phyloP scores from a whole-genome alignment of 1,140 invertebrate genomes.

The Polypedilum vanderplanki region DNA sequence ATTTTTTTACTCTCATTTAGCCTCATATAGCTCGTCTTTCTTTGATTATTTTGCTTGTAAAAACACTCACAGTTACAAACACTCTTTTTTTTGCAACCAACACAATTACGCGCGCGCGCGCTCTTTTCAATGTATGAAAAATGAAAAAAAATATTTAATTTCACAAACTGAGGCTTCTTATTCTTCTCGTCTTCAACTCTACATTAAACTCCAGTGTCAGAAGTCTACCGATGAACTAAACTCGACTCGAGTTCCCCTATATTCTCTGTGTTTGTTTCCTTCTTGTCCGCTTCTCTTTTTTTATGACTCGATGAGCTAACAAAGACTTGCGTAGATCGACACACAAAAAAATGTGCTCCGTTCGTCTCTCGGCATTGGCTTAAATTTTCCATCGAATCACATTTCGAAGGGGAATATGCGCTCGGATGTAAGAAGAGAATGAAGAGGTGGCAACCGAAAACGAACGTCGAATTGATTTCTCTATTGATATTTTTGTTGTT shows the following conservation, averaged over 20 bases:
- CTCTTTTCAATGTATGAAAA: not conserved
- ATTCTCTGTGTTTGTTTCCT: not conserved
- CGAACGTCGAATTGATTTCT: not conserved
- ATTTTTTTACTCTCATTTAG: not conserved
- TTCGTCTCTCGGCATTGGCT: not conserved
- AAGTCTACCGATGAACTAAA: constrained; percentile 20
- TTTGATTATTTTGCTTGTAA: not conserved
- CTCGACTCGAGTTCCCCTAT: not conserved
- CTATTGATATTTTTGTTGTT: not conserved
- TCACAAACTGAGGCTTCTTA: not conserved
- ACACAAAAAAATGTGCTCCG: not conserved
- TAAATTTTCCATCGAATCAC: constrained; percentile 19
- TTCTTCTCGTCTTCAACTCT: constrained; percentile 11
- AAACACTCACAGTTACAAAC: not conserved
- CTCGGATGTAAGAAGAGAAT: not conserved
- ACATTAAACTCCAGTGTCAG: constrained; percentile 20
- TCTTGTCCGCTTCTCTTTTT: not conserved
- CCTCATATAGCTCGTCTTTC: not conserved
- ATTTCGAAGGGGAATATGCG: not conserved
- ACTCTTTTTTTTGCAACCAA: constrained; percentile 11
- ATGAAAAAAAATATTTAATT: not conserved
- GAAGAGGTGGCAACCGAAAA: constrained; percentile 5
- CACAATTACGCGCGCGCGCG: not conserved
- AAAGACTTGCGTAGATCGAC: constrained; percentile 7
- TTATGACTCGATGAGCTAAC: not conserved